Evolutionary conservation across 1,140 invertebrate species (phyloP), one percentile per base, ranked within the genome.

Genomic region (Homalodisca vitripennis): DNA sequence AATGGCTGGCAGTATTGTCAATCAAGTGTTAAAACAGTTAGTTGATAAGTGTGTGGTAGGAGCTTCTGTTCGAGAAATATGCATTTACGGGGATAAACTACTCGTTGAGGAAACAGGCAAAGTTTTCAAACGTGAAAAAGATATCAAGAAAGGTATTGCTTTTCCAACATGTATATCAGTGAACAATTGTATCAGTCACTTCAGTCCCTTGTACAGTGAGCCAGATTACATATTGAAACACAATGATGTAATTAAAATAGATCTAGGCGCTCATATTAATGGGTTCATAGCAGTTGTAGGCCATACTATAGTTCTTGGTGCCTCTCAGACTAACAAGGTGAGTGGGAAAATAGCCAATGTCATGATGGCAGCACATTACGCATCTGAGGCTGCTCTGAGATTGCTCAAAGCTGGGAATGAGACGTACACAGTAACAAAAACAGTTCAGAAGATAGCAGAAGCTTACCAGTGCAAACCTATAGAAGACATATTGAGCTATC

Each of bases 161-260:
- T 99, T 99, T 81, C 98, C 98, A 47, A 98, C 97, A 41, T 99
- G 97, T 84, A 87, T 99, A 70, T 99, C 97, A 27, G 91, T 98
- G 10, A 99, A 99, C 81, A 99, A 99, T 81, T 98, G 96, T 83
- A 97, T 99, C 79, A 99, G 98, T 80, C 98, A 99, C 79, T 99
- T 92, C 80, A 98, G 97, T 53, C 98, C 98, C 22, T 87, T 98
- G 64, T 89, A 89, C 71, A 95, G 90, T 82, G 98, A 99, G 82
- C 83, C 90, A 53, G 94, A 98, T 81, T 89, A 93, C 71, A 84
- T 87, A 66, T 80, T 99, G 20, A 93, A 96, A 80, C 88, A 93
- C 76, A 95, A 93, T 47, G 97, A 99, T 85, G 82, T 99, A 74
- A 95, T 97, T 68, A 99, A 99, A 89, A 91, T 99, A 93, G 97